These are phyloP conservation scores for Temnopleurus reevesii DNA, from an alignment of 53 echinoderm and acorn worm species.

Conservation along the genomic window DNA sequence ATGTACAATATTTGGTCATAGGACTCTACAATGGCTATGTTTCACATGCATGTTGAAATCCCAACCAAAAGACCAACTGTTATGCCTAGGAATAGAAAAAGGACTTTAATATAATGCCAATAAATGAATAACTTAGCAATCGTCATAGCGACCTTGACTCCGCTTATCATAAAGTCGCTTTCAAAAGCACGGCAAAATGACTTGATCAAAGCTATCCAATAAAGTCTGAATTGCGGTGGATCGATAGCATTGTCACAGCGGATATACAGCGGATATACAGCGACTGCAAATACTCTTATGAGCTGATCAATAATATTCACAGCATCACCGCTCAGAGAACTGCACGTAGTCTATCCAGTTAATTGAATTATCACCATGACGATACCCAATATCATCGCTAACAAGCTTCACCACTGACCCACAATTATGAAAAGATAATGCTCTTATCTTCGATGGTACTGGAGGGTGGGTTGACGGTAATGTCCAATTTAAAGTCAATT, in stretches of 20 bases:
- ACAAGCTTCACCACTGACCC: constrained; percentile 36
- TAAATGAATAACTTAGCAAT: not conserved
- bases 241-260: constrained; percentile 24
- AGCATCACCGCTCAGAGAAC: not conserved
- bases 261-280: not conserved
- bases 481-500: constrained; percentile 28
- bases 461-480: not conserved
- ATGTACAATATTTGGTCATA: too few relatives aligned
- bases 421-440: constrained; percentile 6
- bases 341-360: constrained; percentile 10
- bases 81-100: not conserved
- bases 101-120: not conserved
- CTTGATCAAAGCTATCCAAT: not conserved
- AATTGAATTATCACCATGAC: constrained; percentile 54
- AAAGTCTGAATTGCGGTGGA: not conserved
- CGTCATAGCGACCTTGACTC: not conserved
- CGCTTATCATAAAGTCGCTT: not conserved
- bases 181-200: not conserved
- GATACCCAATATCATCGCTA: constrained; percentile 23
- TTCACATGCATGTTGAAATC: not conserved
- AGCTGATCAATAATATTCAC: constrained; percentile 5
- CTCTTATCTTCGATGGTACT: not conserved
- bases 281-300: not conserved
- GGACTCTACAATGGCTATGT: too few relatives aligned
- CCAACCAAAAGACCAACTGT: not conserved